Evolutionary conservation across 2,113 vertebrate species (phyloP).

Genomic region (Rhipidura dahli): DNA sequence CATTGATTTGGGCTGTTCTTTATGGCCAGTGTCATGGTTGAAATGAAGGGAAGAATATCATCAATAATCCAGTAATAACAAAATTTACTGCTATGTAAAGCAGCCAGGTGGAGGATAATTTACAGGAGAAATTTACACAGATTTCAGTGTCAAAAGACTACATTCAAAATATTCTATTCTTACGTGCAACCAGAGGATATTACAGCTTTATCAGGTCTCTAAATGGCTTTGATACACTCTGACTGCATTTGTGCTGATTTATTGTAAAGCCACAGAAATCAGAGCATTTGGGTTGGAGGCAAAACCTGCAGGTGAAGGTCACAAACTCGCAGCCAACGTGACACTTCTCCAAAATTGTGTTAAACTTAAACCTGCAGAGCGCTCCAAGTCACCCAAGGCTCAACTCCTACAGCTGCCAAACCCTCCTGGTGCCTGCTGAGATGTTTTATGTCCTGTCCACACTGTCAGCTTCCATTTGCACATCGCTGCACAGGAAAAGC

Average conservation of each 20-base stretch:
- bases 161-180: neutral
- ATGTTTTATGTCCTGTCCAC: neutral
- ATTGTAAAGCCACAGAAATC: neutral
- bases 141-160: neutral
- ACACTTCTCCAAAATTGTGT: neutral
- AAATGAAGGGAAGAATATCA: neutral
- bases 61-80: neutral
- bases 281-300: neutral
- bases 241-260: neutral
- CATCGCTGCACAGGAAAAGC: accelerated
- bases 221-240: accelerated
- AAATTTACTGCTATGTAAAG: neutral
- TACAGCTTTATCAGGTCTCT: accelerated
- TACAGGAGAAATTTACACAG: neutral
- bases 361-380: neutral
- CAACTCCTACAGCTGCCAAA: neutral
- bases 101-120: neutral
- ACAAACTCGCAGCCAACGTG: neutral
- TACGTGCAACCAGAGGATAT: neutral
- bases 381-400: neutral
- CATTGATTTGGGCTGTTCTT: neutral
- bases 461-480: neutral
- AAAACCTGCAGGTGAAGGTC: neutral
- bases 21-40: neutral
- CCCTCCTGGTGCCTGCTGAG: neutral